Evolutionary conservation across 2,113 vertebrate genomes (phyloP), one percentile per base, ranked within the genome.

Genomic region (Sebastes schlegelii): DNA sequence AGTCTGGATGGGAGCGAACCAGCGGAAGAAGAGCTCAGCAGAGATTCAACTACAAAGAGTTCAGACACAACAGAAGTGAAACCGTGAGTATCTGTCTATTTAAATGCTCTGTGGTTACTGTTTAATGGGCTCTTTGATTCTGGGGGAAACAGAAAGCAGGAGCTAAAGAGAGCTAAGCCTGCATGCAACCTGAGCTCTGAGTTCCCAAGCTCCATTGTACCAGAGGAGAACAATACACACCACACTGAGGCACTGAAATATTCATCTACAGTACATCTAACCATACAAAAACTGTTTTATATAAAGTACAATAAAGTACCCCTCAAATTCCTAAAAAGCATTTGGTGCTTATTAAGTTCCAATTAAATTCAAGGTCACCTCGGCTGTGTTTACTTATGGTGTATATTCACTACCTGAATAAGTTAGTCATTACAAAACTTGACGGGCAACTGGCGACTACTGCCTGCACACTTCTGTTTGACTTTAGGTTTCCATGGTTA

Each of bases 31-130:
- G 72, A 86, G 23, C 5, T 21, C 19, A 54, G 45, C 62, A 16
- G 42, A 21, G 84, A 80, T 21, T 79, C 60, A 1, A 26, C 81
- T 57, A 75, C 63, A 79, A 73, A 83, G 66, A 45, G 26, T 71
- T 75, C 74, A 1, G 91, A 91, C 42, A 63, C 58, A 74, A 65
- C 86, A 6, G 77, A 88, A 71, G 75, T 66, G 6, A 85, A 89
- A 80, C 82, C 12, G 95, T 96, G 83, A 95, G 95, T 95, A 76
- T 68, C 23, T 58, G 6, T 57, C 46, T 78, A 14, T 45, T 83
- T 84, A 80, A 5, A 6, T 69, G 87, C 68, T 12, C 80, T 86
- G 75, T 87, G 52, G 83, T 77, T 77, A 48, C 17, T 62, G 63
- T 89, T 86, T 73, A 48, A 82, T 13, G 54, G 21, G 21, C 19